Evolutionary conservation across 2,797 vertebrate species (phyloP), one percentile per base, ranked within the genome.

Genomic region (Sphenopsis melanotis): DNA sequence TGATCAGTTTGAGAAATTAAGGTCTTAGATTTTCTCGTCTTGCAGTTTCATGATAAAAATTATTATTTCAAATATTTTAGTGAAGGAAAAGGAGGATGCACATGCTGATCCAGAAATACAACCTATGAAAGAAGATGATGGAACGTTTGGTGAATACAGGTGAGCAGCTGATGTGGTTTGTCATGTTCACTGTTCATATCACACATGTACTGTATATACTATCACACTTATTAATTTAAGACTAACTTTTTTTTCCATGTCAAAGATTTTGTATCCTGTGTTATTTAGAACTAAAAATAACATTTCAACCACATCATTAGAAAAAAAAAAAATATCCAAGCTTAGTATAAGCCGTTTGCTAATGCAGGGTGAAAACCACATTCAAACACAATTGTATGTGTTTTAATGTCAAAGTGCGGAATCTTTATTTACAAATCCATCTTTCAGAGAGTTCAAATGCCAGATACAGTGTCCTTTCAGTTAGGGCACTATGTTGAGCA

Each of bases 141-240:
- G 99, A 94, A 99, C 99, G 26, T 99, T 99, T 98, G 99, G 99
- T 97, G 99, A 99, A 98, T 99, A 99, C 98, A 99, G 99, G 99
- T 99, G 98, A 99, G 98, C 95, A 97, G 79, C 49, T 95, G 57
- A 36, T 64, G 36, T 70, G n/a, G n/a, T 74, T 79, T 66, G 13
- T 76, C 37, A 7, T 36, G 9, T n/a, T 68, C 70, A 21, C n/a
- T 90, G 53, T 46, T 60, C 7, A 20, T 59, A 34, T 86, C 30
- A 78, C n/a, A 64, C 14, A 11, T 19, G 6, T 70, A 20, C 23
- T 74, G 15, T 61, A 29, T 87, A 27, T 53, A 56, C 46, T 55
- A 65, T 57, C 61, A 74, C 16, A 87, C 27, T n/a, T 92, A 91
- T 3, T 91, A 93, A 94, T 87, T 88, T 47, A 79, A 72, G 59